Evolutionary conservation across 2,797 vertebrate species (phyloP).

Genomic region (Perodicticus potto): DNA sequence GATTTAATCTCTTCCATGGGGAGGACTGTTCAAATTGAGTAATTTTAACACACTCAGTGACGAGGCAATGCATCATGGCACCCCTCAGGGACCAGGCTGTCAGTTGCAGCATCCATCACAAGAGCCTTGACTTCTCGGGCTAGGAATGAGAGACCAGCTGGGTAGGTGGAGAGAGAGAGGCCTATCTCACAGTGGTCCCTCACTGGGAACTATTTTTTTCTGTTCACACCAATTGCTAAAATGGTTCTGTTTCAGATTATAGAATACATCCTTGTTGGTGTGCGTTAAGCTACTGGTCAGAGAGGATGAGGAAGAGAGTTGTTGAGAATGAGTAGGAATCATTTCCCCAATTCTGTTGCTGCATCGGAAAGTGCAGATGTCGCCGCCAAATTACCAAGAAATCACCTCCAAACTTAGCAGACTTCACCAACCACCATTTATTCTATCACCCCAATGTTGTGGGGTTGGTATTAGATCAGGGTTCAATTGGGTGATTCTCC

Average conservation of each 20-base stretch:
- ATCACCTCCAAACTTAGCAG: not conserved
- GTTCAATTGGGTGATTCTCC: not conserved
- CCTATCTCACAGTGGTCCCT: not conserved
- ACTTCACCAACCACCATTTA: not conserved
- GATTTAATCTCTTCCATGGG: conserved; percentile 49
- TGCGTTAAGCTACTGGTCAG: not conserved
- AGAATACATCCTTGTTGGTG: not conserved
- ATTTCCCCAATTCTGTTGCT: not conserved
- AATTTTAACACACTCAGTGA: not conserved
- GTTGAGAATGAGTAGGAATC: not conserved
- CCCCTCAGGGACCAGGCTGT: not conserved
- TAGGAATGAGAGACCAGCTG: not conserved
- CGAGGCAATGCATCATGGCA: not conserved
- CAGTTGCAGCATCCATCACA: not conserved
- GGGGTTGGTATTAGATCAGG: not conserved
- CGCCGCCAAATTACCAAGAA: not conserved
- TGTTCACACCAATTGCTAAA: not conserved
- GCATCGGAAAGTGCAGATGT: not conserved
- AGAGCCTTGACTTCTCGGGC: not conserved
- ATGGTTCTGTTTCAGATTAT: not conserved
- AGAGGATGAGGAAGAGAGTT: not conserved
- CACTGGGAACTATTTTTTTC: not conserved
- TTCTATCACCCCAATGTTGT: not conserved
- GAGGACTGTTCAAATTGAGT: not conserved
- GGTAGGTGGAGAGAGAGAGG: not conserved